These are phyloP conservation scores for Rhinoptilus africanus DNA, from an alignment of 2,113 vertebrate genomes.

Conservation along the genomic window DNA sequence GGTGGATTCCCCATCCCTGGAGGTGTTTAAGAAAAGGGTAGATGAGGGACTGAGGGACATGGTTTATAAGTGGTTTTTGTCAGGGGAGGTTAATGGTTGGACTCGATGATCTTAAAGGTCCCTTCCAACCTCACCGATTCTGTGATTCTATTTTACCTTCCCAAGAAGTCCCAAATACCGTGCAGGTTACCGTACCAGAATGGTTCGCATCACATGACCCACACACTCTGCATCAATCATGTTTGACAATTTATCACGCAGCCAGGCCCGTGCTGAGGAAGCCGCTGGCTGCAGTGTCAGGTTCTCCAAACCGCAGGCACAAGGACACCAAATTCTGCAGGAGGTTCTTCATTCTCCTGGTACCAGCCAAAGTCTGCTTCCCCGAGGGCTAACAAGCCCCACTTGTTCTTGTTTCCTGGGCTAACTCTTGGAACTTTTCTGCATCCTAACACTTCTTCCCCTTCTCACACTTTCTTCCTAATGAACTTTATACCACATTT, in stretches of 20 bases:
- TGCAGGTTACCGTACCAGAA: background rate
- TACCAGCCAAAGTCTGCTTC: background rate
- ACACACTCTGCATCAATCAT: background rate
- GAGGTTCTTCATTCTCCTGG: background rate
- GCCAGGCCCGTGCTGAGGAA: background rate
- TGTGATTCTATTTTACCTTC: background rate
- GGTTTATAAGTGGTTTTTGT: no score
- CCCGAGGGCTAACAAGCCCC: background rate
- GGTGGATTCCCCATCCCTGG: no score
- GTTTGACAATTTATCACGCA: background rate
- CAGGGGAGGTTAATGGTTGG: no score
- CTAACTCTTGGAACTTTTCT: background rate
- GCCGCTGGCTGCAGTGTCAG: background rate
- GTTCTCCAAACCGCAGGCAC: background rate
- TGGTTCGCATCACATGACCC: rapidly evolving
- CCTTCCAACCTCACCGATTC: no score
- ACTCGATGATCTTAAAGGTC: no score
- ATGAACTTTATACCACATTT: background rate
- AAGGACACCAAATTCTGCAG: background rate
- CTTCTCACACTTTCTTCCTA: background rate
- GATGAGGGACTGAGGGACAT: no score
- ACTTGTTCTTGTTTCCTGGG: background rate
- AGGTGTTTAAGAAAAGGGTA: no score
- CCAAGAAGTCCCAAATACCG: background rate
- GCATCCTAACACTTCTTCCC: rapidly evolving